These are phyloP conservation scores for Lithosia quadra DNA, from an alignment of 2,888 invertebrate species.

Conservation along the genomic window DNA sequence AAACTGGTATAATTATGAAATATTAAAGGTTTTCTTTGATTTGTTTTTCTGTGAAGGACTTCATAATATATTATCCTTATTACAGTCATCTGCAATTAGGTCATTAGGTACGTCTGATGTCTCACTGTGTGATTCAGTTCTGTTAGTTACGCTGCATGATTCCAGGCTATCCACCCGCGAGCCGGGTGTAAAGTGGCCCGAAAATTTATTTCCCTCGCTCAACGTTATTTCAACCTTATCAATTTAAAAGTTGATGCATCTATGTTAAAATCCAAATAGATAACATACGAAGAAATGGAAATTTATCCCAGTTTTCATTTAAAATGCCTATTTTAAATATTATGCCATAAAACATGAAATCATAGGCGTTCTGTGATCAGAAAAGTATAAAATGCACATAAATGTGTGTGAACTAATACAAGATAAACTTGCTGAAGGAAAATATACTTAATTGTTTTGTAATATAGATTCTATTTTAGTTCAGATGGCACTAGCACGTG, in stretches of 20 bases:
- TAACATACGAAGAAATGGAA: too few species aligned
- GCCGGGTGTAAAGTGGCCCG: too few species aligned
- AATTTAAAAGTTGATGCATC: too few species aligned
- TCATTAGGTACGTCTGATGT: background rate
- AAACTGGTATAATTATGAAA: background rate
- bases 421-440: background rate
- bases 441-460: background rate
- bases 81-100: background rate
- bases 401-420: background rate
- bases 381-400: background rate
- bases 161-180: too few species aligned
- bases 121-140: background rate
- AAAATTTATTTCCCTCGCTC: too few species aligned
- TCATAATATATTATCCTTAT: background rate
- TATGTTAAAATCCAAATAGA: too few species aligned
- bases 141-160: background rate
- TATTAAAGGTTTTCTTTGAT: background rate
- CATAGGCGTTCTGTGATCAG: background rate
- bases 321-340: too few species aligned
- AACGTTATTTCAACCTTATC: too few species aligned
- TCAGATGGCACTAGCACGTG: constrained; percentile 20
- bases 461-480: background rate
- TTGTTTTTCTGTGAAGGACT: background rate
- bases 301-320: too few species aligned
- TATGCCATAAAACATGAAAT: too few species aligned